Evolutionary conservation across 2,113 vertebrate genomes (phyloP), one percentile per base, ranked within the genome.

Genomic region (Pelobates fuscus): DNA sequence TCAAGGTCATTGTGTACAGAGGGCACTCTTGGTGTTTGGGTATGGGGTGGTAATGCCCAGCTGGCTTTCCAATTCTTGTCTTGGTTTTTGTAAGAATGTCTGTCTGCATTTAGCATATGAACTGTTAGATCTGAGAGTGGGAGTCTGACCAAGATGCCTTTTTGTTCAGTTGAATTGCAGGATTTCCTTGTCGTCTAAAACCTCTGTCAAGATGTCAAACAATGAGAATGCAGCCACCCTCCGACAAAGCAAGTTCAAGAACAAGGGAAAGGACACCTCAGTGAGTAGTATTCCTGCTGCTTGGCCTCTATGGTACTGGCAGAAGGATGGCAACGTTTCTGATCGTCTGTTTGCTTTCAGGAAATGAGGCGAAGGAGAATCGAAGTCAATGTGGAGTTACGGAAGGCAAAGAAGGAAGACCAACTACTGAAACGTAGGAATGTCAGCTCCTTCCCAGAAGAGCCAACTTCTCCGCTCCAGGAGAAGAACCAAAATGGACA

Each of bases 321-420:
- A 8, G 23, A 8, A 8, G 17, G 54, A 20, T 12, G 2, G 1
- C 10, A 3, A 6, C 26, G 5, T 8, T 12, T 1, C 52, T 66
- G 5, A 32, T 23, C 0, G 29, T 58, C 0, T 1, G 2, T 57
- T 29, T 2, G 75, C 0, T 21, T 67, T n/a, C 14, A 97, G 96
- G 95, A 97, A 84, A 88, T 95, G 67, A 87, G 95, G 62, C 89
- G 95, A 3, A 86, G 94, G 8, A 84, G 96, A 52, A 88, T 94
- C 65, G 96, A 97, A 83, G 92, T 95, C 32, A 96, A 91, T 7
- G 94, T 96, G 37, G 95, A 97, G 68, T 86, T 98, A 30, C 88
- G 96, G 11, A 98, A 95, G 84, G 94, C 95, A 0, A 97, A 95
- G 84, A 98, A 95, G 78, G 94, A 98, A 67, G 95, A 97, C 4